These are phyloP conservation scores for Chymomyza costata DNA, from an alignment of 1,140 invertebrate species.

Conservation along the genomic window DNA sequence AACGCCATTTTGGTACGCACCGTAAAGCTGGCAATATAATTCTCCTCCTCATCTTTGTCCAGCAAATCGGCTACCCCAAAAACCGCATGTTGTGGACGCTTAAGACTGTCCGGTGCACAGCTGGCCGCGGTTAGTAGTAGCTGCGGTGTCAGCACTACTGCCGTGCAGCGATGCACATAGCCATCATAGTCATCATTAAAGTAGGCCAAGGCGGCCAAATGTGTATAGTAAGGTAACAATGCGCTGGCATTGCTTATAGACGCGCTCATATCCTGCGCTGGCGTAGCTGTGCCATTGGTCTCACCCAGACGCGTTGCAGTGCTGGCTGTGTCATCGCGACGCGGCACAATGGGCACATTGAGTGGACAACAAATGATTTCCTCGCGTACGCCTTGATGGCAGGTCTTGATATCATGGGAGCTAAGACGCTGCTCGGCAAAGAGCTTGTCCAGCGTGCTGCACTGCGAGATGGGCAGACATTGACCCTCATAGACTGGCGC, in stretches of 20 bases:
- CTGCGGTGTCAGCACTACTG: slow-evolving; percentile 30
- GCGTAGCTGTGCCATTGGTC: no score
- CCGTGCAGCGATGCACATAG: slow-evolving; percentile 46
- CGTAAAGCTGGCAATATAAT: slow-evolving; percentile 40
- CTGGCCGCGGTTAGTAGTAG: slow-evolving; percentile 40
- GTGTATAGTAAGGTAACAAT: slow-evolving; percentile 31
- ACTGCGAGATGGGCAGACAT: slow-evolving; percentile 34
- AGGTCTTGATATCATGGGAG: slow-evolving; percentile 44
- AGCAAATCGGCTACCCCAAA: slow-evolving; percentile 49
- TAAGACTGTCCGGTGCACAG: slow-evolving; percentile 7
- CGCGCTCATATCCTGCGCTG: not conserved
- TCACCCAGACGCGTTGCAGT: slow-evolving; percentile 4
- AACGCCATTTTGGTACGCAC: no score
- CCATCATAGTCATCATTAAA: slow-evolving; percentile 54
- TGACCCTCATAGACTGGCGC: slow-evolving; percentile 47
- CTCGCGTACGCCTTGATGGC: slow-evolving; percentile 32
- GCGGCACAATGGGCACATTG: slow-evolving; percentile 35
- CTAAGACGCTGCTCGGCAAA: slow-evolving; percentile 32
- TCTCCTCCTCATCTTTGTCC: slow-evolving; percentile 48
- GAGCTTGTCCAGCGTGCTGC: slow-evolving; percentile 29
- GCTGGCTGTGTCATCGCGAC: slow-evolving; percentile 1
- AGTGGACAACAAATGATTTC: slow-evolving; percentile 56
- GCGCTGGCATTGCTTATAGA: slow-evolving; percentile 13
- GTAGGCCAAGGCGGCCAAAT: slow-evolving; percentile 45
- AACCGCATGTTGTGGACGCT: slow-evolving; percentile 45